These are phyloP conservation scores for Galeopsomyia nigrocyanea DNA, from an alignment of 2,888 invertebrate species.

Conservation along the genomic window DNA sequence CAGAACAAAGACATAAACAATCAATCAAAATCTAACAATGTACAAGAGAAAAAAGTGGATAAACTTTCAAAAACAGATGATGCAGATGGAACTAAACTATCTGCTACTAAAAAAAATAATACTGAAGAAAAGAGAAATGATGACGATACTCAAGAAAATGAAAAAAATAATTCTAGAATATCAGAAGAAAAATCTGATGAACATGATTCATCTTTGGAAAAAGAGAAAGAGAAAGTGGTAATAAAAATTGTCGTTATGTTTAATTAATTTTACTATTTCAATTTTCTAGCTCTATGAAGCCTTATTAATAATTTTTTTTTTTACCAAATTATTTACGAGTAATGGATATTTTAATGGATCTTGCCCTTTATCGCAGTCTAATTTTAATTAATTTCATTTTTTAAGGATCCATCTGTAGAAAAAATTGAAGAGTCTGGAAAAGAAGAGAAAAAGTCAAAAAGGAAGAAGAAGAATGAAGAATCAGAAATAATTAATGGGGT, in stretches of 20 bases:
- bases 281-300: too few relatives aligned
- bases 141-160: neutral
- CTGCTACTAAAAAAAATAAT: conserved; percentile 1
- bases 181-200: neutral
- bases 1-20: neutral
- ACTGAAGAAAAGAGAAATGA: neutral
- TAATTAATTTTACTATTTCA: too few relatives aligned
- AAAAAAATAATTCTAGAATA: neutral
- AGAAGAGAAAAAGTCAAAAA: neutral
- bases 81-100: neutral
- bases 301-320: too few relatives aligned
- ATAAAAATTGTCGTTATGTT: neutral
- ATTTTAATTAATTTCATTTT: too few relatives aligned
- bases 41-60: neutral
- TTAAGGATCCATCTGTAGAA: neutral
- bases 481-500: conserved; percentile 62
- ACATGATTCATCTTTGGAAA: neutral
- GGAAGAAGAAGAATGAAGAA: conserved; percentile 46
- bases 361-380: too few relatives aligned
- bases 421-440: neutral
- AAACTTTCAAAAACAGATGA: neutral
- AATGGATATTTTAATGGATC: too few relatives aligned
- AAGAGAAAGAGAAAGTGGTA: neutral
- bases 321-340: neutral
- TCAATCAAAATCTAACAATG: neutral